Evolutionary conservation across 1,140 invertebrate genomes (phyloP).

Genomic region (Diuraphis noxia): DNA sequence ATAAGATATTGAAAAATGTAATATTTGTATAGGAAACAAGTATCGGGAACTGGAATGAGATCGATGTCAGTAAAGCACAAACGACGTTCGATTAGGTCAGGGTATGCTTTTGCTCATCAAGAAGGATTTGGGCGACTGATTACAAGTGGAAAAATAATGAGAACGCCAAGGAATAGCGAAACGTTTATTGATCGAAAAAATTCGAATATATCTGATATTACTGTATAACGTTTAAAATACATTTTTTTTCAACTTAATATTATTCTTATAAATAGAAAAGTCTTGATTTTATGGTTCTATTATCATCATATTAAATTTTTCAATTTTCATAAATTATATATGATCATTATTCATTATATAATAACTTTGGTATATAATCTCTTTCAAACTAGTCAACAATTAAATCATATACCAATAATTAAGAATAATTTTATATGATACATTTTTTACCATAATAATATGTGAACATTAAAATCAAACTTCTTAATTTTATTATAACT

Average conservation of each 20-base stretch:
- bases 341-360: too few species aligned
- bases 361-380: not conserved
- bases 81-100: conserved; percentile 87
- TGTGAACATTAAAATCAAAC: not conserved
- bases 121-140: conserved; percentile 91
- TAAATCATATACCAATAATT: not conserved
- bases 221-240: conserved; percentile 13
- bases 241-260: not conserved
- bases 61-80: conserved; percentile 79
- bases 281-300: not conserved
- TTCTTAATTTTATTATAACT: not conserved
- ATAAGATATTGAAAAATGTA: not conserved
- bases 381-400: not conserved
- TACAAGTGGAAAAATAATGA: conserved; percentile 88
- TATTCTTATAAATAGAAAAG: not conserved
- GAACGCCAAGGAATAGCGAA: conserved; percentile 41
- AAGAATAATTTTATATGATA: not conserved
- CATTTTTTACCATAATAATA: not conserved
- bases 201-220: conserved; percentile 14
- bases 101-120: conserved; percentile 97
- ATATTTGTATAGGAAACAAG: conserved; percentile 64
- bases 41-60: conserved; percentile 76
- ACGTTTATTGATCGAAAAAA: not conserved
- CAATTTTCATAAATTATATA: not conserved
- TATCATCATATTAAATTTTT: not conserved